phyloP scores from a whole-genome alignment of 2,888 invertebrate genomes.

The Lasioglossum morio region DNA sequence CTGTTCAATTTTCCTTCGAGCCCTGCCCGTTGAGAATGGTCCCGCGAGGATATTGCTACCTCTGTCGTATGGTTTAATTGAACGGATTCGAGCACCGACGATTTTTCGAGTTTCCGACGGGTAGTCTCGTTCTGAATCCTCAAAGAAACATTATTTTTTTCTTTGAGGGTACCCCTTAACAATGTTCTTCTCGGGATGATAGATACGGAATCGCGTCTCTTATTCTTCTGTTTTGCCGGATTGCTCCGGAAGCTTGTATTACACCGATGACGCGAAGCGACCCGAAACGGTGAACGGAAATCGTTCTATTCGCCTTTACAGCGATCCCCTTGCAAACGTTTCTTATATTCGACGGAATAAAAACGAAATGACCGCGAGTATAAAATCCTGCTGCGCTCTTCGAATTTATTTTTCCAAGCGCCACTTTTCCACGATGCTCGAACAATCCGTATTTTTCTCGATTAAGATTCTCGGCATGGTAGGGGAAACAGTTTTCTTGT shows the following conservation, averaged over 20 bases:
- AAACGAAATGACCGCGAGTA: not conserved
- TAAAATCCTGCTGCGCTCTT: not conserved
- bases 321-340: not conserved
- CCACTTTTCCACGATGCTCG: not conserved
- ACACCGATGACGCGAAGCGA: not conserved
- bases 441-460: not conserved
- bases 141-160: no score
- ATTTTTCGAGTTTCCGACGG: no score
- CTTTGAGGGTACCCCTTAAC: no score
- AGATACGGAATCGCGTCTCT: not conserved
- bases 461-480: not conserved
- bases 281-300: not conserved
- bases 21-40: not conserved
- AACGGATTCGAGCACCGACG: not conserved
- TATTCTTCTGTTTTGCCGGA: not conserved
- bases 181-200: not conserved
- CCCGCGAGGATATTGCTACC: no score
- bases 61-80: not conserved
- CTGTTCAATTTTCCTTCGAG: constrained; percentile 17
- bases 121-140: no score
- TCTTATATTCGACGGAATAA: constrained; percentile 11
- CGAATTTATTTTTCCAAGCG: constrained; percentile 4
- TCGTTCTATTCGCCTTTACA: not conserved
- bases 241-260: not conserved
- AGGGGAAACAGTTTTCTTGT: not conserved